Conservation (phyloP, 2,888 invertebrate species). For the Sericinus montela region DNA sequence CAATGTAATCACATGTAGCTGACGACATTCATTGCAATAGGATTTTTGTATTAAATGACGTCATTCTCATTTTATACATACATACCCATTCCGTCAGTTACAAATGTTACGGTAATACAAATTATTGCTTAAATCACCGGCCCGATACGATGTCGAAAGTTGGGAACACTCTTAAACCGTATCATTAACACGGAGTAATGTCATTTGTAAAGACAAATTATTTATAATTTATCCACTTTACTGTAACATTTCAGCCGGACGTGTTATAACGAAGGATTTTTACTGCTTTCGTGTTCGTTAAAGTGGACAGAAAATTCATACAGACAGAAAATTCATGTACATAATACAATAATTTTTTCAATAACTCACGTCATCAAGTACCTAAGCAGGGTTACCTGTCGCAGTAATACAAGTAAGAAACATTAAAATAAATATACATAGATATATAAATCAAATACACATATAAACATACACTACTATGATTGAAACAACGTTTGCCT, state of each 20-base stretch:
- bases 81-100: conserved; percentile 4
- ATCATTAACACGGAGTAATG: conserved; percentile 21
- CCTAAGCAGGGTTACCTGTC: no score
- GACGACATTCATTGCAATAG: not conserved
- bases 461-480: no score
- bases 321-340: no score
- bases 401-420: no score
- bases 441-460: no score
- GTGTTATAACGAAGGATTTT: not conserved
- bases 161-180: conserved; percentile 19
- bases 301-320: no score
- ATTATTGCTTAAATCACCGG: conserved; percentile 15
- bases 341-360: no score
- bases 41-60: no score
- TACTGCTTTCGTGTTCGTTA: not conserved
- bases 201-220: conserved; percentile 23
- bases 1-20: not conserved
- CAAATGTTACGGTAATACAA: conserved; percentile 1
- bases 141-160: conserved; percentile 15
- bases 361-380: no score
- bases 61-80: not conserved
- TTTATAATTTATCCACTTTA: conserved; percentile 27
- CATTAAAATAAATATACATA: no score
- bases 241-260: conserved; percentile 27
- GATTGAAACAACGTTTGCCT: no score